phyloP scores from a whole-genome alignment of 2,888 invertebrate species.

The Apomyelois bistriatella region DNA sequence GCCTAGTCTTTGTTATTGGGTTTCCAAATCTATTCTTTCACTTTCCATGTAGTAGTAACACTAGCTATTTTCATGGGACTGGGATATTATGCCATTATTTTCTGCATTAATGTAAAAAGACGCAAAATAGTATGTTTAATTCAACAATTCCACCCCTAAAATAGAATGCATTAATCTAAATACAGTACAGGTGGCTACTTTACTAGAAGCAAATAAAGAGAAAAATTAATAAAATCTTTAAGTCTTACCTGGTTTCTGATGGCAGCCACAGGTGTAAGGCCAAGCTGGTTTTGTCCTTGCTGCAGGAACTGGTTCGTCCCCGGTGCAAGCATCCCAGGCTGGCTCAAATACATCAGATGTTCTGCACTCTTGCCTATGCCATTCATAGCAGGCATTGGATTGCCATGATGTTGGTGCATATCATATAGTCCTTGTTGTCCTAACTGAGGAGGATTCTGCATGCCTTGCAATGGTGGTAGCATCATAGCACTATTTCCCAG shows the following conservation, averaged over 20 bases:
- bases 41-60: too few species aligned
- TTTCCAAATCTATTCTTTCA: too few species aligned
- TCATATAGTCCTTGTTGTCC: constrained; percentile 76
- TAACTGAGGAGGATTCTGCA: constrained; percentile 74
- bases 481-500: constrained; percentile 73
- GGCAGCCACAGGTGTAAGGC: constrained; percentile 69
- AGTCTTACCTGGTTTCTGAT: constrained; percentile 70
- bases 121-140: too few species aligned
- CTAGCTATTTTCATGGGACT: too few species aligned
- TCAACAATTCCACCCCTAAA: too few species aligned
- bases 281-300: constrained; percentile 82
- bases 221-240: too few species aligned
- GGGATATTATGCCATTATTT: too few species aligned
- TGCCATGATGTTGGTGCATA: constrained; percentile 70
- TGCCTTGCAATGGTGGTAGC: constrained; percentile 70
- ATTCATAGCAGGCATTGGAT: constrained; percentile 74
- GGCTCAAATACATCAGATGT: constrained; percentile 74
- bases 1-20: too few species aligned
- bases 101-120: too few species aligned
- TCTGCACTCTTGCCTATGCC: constrained; percentile 73
- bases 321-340: constrained; percentile 79
- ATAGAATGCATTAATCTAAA: too few species aligned
- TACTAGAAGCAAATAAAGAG: too few species aligned
- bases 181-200: too few species aligned
- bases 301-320: constrained; percentile 81